These are phyloP conservation scores for Thalpophila matura DNA, from an alignment of 2,888 invertebrate genomes.

Conservation along the genomic window DNA sequence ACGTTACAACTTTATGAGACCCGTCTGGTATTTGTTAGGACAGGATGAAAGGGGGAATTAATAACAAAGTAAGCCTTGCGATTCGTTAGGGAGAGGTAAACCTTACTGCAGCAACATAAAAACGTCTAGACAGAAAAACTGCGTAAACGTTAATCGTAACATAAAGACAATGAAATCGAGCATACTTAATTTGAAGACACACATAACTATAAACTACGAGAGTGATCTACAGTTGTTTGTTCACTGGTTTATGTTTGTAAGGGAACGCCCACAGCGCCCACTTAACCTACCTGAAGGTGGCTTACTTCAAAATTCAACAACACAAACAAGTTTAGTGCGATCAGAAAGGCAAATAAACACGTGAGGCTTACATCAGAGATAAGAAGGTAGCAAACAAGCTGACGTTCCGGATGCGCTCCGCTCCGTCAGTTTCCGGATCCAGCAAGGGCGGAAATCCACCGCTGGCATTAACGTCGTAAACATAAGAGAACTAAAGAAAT, in stretches of 20 bases:
- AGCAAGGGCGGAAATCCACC: slow-evolving; percentile 73
- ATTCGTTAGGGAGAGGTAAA: slow-evolving; percentile 45
- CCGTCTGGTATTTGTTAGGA: slow-evolving; percentile 37
- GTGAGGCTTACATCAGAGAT: slow-evolving; percentile 69
- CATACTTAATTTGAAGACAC: slow-evolving; percentile 32
- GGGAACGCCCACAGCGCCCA: slow-evolving; percentile 23
- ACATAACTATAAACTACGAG: slow-evolving; percentile 29
- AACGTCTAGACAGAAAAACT: slow-evolving; percentile 50
- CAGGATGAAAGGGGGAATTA: slow-evolving; percentile 32
- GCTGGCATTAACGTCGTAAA: slow-evolving; percentile 74
- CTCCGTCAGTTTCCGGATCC: slow-evolving; percentile 77
- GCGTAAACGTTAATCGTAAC: slow-evolving; percentile 23
- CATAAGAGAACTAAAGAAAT: slow-evolving; percentile 69
- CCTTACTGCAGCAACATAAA: slow-evolving; percentile 14
- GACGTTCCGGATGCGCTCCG: slow-evolving; percentile 78
- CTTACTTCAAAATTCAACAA: slow-evolving; percentile 44
- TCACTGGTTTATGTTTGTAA: slow-evolving; percentile 12
- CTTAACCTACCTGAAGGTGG: slow-evolving; percentile 24
- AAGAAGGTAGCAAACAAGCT: slow-evolving; percentile 80
- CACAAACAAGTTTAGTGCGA: slow-evolving; percentile 64
- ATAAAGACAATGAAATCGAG: slow-evolving; percentile 27
- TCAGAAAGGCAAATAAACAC: slow-evolving; percentile 74
- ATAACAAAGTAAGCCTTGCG: slow-evolving; percentile 37
- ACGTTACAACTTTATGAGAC: slow-evolving; percentile 43
- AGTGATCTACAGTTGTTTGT: slow-evolving; percentile 34